Evolutionary conservation across 2,113 vertebrate species (phyloP).

Genomic region (Poeciliopsis turrubarensis): DNA sequence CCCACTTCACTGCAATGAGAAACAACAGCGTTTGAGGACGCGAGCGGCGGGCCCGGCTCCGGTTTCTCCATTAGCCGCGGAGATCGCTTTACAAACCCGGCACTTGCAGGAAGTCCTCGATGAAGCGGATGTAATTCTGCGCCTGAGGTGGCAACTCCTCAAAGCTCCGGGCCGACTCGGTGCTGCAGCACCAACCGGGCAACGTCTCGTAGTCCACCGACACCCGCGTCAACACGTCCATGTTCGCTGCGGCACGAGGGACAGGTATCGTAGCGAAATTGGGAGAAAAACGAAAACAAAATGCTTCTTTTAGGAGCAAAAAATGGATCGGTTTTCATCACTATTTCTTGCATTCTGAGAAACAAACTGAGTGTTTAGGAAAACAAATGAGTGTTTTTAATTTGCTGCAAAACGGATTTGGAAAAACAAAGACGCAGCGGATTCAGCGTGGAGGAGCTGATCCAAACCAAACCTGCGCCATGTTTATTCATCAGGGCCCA

Average conservation of each 20-base stretch:
- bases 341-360: constrained; percentile 9
- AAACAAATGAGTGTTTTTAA: background rate
- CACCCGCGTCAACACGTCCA: constrained; percentile 81
- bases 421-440: background rate
- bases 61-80: constrained; percentile 8
- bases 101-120: constrained; percentile 80
- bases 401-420: constrained; percentile 15
- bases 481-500: too few species aligned
- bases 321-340: too few species aligned
- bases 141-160: constrained; percentile 78
- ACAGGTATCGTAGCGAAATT: background rate
- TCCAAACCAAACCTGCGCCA: background rate
- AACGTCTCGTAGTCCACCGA: constrained; percentile 78
- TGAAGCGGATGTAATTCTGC: constrained; percentile 79
- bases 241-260: constrained; percentile 73
- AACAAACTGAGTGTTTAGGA: background rate
- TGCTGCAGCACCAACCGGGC: constrained; percentile 81
- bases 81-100: constrained; percentile 73
- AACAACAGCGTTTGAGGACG: background rate
- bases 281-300: too few species aligned
- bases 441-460: background rate
- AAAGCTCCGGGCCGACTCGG: constrained; percentile 75
- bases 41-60: constrained; percentile 21
- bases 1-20: constrained; percentile 82
- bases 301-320: too few species aligned